phyloP scores from a whole-genome alignment of 2,113 vertebrate species.

The Amia ocellicauda region DNA sequence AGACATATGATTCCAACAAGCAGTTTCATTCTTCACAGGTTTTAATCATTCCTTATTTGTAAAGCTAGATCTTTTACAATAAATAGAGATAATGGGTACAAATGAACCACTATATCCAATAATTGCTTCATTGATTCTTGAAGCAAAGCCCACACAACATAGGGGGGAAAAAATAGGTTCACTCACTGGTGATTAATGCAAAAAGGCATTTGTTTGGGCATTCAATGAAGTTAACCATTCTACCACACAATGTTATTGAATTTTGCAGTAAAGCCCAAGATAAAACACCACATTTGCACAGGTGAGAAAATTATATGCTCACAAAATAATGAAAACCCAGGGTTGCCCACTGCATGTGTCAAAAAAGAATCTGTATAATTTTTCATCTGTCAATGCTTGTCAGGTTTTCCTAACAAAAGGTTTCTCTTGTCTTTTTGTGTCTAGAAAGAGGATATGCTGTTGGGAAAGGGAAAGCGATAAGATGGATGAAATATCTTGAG shows the following conservation, averaged over 20 bases:
- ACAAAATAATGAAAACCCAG: not conserved
- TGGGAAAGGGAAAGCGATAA: not conserved
- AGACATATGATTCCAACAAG: not conserved
- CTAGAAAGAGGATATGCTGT: not conserved
- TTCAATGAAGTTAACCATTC: slow-evolving; percentile 1
- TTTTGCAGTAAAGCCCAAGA: too few species aligned
- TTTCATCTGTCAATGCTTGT: not conserved
- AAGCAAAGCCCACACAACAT: not conserved
- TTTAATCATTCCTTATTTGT: slow-evolving; percentile 3
- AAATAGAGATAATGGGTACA: slow-evolving; percentile 3
- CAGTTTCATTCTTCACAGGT: not conserved
- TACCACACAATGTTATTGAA: too few species aligned
- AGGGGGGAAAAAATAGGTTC: not conserved
- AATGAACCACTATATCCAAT: slow-evolving; percentile 8
- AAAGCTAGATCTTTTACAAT: slow-evolving; percentile 4
- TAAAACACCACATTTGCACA: not conserved
- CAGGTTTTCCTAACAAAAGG: not conserved
- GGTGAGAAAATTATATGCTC: not conserved
- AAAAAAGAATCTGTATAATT: not conserved
- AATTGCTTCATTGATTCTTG: slow-evolving; percentile 8
- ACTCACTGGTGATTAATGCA: slow-evolving; percentile 5
- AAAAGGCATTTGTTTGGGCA: not conserved
- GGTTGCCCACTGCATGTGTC: not conserved
- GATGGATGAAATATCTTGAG: not conserved
- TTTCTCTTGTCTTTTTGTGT: not conserved